Evolutionary conservation across 2,888 invertebrate species (phyloP).

Genomic region (Drosophila prostipennis): DNA sequence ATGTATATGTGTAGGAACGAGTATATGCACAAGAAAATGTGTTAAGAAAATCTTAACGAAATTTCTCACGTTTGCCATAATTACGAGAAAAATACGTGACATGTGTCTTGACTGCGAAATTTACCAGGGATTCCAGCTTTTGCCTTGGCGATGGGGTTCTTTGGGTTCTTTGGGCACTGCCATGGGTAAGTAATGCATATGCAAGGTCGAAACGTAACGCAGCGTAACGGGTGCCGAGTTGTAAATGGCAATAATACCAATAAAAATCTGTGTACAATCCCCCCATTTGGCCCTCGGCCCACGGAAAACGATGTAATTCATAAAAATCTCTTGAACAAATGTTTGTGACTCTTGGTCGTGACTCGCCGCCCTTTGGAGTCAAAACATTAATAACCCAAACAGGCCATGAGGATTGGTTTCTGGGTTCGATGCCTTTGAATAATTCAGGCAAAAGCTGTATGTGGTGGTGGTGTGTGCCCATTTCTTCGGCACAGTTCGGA

Average conservation of each 20-base stretch:
- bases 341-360: conserved; percentile 55
- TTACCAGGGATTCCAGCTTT: conserved; percentile 36
- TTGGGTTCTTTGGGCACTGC: too few relatives aligned
- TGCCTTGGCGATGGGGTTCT: conserved; percentile 8
- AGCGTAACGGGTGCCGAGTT: conserved; percentile 39
- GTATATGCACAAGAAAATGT: conserved; percentile 48
- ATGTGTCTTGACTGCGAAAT: conserved; percentile 76
- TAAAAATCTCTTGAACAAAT: conserved; percentile 77
- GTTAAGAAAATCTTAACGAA: conserved; percentile 79
- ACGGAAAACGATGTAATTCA: conserved; percentile 58
- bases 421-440: conserved; percentile 27
- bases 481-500: neutral
- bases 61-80: conserved; percentile 81
- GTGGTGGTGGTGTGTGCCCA: neutral
- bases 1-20: neutral
- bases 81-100: conserved; percentile 80
- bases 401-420: conserved; percentile 2
- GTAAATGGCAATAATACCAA: conserved; percentile 70
- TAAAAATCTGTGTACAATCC: conserved; percentile 66
- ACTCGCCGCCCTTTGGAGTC: conserved; percentile 2
- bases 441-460: conserved; percentile 23
- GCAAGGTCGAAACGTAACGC: conserved; percentile 6
- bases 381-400: conserved; percentile 53
- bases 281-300: neutral
- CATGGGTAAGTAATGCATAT: conserved; percentile 42